A percentile compares a stretch with the other conserved stretches of the same genome.
These are phyloP conservation scores for Sebastes wilsoni DNA, from an alignment of 2,797 vertebrate genomes.

Conservation along the genomic window DNA sequence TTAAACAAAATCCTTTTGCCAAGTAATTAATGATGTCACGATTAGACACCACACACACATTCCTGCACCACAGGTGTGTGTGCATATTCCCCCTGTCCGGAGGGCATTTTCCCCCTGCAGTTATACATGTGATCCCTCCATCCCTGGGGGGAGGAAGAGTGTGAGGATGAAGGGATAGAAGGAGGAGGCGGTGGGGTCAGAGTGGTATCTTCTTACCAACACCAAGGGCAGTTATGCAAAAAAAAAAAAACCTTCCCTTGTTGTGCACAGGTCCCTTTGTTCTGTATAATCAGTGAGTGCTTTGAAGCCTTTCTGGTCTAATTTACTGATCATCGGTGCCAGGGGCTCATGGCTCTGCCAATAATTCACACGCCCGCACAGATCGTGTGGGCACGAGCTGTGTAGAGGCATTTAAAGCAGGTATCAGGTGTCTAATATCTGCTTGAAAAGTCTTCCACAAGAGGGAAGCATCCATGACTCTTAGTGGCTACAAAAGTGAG, in stretches of 20 bases:
- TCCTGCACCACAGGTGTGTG: slow-evolving; percentile 67
- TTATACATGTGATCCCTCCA: slow-evolving; percentile 62
- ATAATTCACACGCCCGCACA: slow-evolving; percentile 55
- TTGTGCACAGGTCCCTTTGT: slow-evolving; percentile 73
- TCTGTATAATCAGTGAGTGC: slow-evolving; percentile 67
- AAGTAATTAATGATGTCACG: slow-evolving; percentile 14
- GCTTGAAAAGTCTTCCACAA: slow-evolving; percentile 8
- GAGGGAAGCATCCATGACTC: slow-evolving; percentile 24
- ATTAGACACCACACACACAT: slow-evolving; percentile 57
- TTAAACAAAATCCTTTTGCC: slow-evolving; percentile 22
- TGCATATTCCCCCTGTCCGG: slow-evolving; percentile 63
- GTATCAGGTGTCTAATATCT: slow-evolving; percentile 57
- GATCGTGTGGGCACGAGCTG: slow-evolving; percentile 43
- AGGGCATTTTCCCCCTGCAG: slow-evolving; percentile 65
- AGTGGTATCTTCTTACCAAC: slow-evolving; percentile 77
- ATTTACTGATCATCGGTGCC: slow-evolving; percentile 77
- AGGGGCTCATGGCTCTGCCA: slow-evolving; percentile 59
- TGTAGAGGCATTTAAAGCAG: slow-evolving; percentile 42
- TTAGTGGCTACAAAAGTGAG: slow-evolving; percentile 27
- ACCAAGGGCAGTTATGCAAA: slow-evolving; percentile 66
- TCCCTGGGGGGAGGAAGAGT: slow-evolving; percentile 45
- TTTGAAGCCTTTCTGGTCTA: slow-evolving; percentile 79
- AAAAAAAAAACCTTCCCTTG: slow-evolving; percentile 31
- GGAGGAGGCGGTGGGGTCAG: slow-evolving; percentile 43
- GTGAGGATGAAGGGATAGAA: slow-evolving; percentile 64